Evolutionary conservation across 2,797 vertebrate species (phyloP).

Genomic region (Syndactyla subalaris): DNA sequence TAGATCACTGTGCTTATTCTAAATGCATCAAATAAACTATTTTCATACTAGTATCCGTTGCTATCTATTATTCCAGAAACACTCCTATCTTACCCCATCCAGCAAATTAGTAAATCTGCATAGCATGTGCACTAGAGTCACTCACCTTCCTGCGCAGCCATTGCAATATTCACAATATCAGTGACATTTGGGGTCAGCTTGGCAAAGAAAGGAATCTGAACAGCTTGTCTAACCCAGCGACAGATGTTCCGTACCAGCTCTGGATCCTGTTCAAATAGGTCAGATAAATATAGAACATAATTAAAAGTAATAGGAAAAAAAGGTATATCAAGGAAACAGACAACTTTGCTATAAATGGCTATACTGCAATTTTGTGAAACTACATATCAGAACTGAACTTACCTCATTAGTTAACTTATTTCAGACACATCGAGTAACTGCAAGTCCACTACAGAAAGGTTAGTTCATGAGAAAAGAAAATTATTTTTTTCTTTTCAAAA

Average conservation of each 20-base stretch:
- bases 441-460: slow-evolving; percentile 41
- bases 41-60: background rate
- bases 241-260: slow-evolving; percentile 97
- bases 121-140: background rate
- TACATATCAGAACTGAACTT: slow-evolving; percentile 8
- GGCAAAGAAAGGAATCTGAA: slow-evolving; percentile 93
- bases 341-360: slow-evolving; percentile 52
- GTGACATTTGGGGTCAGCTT: slow-evolving; percentile 94
- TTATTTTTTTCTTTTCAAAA: background rate
- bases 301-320: slow-evolving; percentile 77
- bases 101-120: background rate
- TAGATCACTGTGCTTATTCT: background rate
- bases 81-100: background rate
- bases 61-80: background rate
- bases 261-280: slow-evolving; percentile 89
- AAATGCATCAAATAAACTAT: background rate
- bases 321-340: slow-evolving; percentile 45
- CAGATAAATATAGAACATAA: slow-evolving; percentile 77
- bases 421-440: slow-evolving; percentile 1
- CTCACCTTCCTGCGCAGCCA: slow-evolving; percentile 89
- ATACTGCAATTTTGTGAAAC: slow-evolving; percentile 32
- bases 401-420: slow-evolving; percentile 51
- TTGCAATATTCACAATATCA: slow-evolving; percentile 90
- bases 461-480: background rate
- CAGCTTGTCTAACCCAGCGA: slow-evolving; percentile 91